Evolutionary conservation across 2,888 invertebrate genomes (phyloP).

Genomic region (Limnephilus marmoratus): DNA sequence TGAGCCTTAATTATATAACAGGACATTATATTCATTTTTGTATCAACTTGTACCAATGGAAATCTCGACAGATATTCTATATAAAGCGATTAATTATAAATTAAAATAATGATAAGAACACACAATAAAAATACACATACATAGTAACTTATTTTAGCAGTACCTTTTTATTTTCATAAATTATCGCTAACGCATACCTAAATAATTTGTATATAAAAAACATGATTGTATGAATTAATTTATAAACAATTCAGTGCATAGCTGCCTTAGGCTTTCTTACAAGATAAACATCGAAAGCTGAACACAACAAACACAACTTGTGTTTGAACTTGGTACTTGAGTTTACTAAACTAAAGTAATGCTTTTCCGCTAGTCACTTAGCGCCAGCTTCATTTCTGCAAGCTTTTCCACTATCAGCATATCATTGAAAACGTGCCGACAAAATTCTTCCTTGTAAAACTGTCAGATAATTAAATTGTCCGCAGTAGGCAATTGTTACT

Average conservation of each 20-base stretch:
- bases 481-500: not conserved
- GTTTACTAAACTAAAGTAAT: not conserved
- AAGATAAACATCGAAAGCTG: not conserved
- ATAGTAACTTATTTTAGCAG: slow-evolving; percentile 38
- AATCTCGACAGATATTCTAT: not conserved
- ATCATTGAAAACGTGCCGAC: not conserved
- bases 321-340: not conserved
- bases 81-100: not conserved
- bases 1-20: slow-evolving; percentile 11
- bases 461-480: not conserved
- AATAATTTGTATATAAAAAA: not conserved
- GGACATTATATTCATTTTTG: not conserved
- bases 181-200: not conserved
- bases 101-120: not conserved
- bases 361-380: not conserved
- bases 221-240: not conserved
- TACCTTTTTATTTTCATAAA: slow-evolving; percentile 12
- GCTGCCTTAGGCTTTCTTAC: not conserved
- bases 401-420: not conserved
- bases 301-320: not conserved
- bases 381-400: not conserved
- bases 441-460: not conserved
- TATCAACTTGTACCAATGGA: not conserved
- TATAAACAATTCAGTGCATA: not conserved
- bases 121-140: not conserved